Conservation (phyloP, 1,140 invertebrate species). For the Temnothorax longispinosus region DNA sequence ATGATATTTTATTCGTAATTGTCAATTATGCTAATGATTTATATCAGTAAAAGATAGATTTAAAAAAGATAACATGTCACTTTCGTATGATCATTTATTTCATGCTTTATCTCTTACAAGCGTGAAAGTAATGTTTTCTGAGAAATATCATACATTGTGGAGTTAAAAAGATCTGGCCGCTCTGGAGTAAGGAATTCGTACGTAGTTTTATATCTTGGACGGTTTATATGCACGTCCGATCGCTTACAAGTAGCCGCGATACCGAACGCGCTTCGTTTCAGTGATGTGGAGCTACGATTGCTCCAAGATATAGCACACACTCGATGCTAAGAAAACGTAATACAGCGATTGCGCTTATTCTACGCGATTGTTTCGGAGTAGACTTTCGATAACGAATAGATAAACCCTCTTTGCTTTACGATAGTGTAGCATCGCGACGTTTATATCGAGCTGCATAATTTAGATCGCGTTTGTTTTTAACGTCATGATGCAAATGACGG, state of each 20-base stretch:
- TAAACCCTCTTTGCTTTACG: constrained; percentile 6
- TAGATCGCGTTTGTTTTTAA: background rate
- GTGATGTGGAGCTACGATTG: constrained; percentile 32
- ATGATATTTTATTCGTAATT: background rate
- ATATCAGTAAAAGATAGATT: background rate
- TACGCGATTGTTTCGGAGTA: constrained; percentile 25
- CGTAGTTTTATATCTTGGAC: background rate
- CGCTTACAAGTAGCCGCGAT: constrained; percentile 15
- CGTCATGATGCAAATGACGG: background rate
- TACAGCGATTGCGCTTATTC: background rate
- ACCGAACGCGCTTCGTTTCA: constrained; percentile 37
- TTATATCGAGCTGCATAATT: constrained; percentile 13
- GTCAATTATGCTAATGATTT: background rate
- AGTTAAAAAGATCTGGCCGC: background rate
- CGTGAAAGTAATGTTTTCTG: constrained; percentile 1
- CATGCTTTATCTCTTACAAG: background rate
- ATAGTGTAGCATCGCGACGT: background rate
- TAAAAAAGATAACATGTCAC: background rate
- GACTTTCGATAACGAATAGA: constrained; percentile 14
- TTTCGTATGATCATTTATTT: background rate
- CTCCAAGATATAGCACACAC: constrained; percentile 17
- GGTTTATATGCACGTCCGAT: constrained; percentile 7
- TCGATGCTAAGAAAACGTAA: constrained; percentile 26
- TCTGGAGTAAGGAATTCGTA: background rate
- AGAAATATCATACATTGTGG: background rate